Evolutionary conservation across 2,797 vertebrate species (phyloP).

Genomic region (Sebastiscus albofasciatus): DNA sequence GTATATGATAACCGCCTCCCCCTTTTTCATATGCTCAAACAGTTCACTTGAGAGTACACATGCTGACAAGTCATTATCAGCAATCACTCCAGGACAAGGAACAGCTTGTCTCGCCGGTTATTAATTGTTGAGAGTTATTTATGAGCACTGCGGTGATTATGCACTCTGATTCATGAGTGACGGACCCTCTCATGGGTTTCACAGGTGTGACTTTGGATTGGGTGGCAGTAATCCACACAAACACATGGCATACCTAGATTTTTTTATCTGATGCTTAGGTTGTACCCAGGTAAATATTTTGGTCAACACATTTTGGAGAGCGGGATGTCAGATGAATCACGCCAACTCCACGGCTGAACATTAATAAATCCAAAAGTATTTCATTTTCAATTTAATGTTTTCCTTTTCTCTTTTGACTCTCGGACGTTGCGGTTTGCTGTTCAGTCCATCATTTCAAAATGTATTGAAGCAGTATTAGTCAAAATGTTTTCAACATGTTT

Average conservation of each 20-base stretch:
- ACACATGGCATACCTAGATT: not conserved
- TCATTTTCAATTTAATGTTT: not conserved
- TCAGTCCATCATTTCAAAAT: slow-evolving; percentile 37
- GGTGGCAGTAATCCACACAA: not conserved
- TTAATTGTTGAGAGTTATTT: slow-evolving; percentile 31
- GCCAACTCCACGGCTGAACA: not conserved
- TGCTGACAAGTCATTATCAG: slow-evolving; percentile 25
- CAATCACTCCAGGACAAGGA: slow-evolving; percentile 14
- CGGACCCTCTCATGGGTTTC: not conserved
- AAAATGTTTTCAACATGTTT: not conserved
- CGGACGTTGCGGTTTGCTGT: not conserved
- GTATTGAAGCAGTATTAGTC: slow-evolving; percentile 33
- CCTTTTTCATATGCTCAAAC: not conserved
- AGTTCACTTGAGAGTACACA: slow-evolving; percentile 4
- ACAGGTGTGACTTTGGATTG: not conserved
- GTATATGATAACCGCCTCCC: slow-evolving; percentile 9
- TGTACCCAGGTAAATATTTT: slow-evolving; percentile 3
- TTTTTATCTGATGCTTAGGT: not conserved
- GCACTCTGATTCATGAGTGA: slow-evolving; percentile 22
- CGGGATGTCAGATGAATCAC: slow-evolving; percentile 2
- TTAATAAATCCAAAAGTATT: not conserved
- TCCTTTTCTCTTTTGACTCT: not conserved
- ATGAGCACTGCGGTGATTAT: slow-evolving; percentile 22
- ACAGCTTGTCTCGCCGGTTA: slow-evolving; percentile 4
- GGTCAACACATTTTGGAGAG: not conserved